These are phyloP conservation scores for Lithophane leautieri DNA, from an alignment of 2,888 invertebrate species.

Conservation along the genomic window DNA sequence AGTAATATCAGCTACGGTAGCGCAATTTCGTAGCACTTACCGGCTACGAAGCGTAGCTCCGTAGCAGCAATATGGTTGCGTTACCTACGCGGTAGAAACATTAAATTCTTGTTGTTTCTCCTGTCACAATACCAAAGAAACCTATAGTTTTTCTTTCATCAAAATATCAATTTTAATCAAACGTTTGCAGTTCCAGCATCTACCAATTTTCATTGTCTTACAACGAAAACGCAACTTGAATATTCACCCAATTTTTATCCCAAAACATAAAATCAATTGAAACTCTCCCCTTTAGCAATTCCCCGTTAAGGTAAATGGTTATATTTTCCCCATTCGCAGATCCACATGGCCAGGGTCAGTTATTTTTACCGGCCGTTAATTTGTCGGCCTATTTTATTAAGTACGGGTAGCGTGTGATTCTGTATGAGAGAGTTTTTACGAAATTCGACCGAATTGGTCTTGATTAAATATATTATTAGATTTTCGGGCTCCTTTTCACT, in stretches of 20 bases:
- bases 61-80: neutral
- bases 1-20: neutral
- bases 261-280: conserved; percentile 2
- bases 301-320: conserved; percentile 18
- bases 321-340: conserved; percentile 28
- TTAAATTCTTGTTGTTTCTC: neutral
- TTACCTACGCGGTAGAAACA: conserved; percentile 24
- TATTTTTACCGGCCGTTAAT: conserved; percentile 44
- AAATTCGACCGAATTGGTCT: conserved; percentile 13
- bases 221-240: neutral
- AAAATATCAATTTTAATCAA: neutral
- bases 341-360: neutral
- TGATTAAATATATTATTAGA: conserved; percentile 37
- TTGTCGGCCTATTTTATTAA: conserved; percentile 40
- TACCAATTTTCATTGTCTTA: too few species aligned
- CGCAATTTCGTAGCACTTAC: neutral
- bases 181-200: neutral
- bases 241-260: neutral
- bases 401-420: conserved; percentile 11
- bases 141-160: neutral
- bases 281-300: conserved; percentile 1
- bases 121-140: neutral
- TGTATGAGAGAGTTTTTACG: conserved; percentile 18
- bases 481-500: conserved; percentile 20
- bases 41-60: neutral